Base-by-base conservation (phyloP, 2,113 vertebrate genomes). In the Nycticryphes semicollaris region DNA sequence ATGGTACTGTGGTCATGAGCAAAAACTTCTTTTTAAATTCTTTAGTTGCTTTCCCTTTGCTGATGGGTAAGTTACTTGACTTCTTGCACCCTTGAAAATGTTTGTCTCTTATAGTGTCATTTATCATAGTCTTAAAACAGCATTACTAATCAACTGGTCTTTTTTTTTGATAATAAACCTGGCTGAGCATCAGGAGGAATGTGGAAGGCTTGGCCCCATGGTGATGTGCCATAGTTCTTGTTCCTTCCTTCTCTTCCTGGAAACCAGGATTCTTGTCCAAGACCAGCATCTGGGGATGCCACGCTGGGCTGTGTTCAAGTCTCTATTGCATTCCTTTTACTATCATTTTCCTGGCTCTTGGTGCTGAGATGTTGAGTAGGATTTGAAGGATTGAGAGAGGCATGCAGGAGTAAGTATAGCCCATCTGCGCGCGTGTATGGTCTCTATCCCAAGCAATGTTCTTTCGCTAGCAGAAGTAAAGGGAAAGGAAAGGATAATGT, bases 171-270 rank as follows among this genome's bases (percentile, higher is more conserved):
- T 14, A 63, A 68, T 28, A n/a, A 72, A 43, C 35, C 35, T 94
- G 73, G 8, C 16, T 13, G 33, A 72, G 30, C 5, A 47, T 21
- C 12, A 43, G 67, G 33, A 72, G 25, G 15, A 22, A 33, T 14
- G 15, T 30, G 11, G 25, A 53, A 60, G n/a, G 66, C 48, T 53
- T 57, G 22, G 24, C 33, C 43, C 35, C 8, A 1, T 9, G 16
- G 18, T 0, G 1, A 17, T 31, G 1, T 3, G 16, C 19, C 3
- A 1, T 35, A 37, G 28, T 43, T 72, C 31, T 78, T 3, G 1
- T 39, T 53, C 8, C 18, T 69, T 80, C 4, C 39, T 66, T 8
- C 6, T 5, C 12, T 81, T 74, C 12, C n/a, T 31, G 27, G 45
- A 69, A 68, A 87, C 35, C 18, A 14, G 9, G 24, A 7, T 28